Base-by-base conservation (phyloP, 1,140 invertebrate genomes). In the Hyposmocoma kahamanoa region DNA sequence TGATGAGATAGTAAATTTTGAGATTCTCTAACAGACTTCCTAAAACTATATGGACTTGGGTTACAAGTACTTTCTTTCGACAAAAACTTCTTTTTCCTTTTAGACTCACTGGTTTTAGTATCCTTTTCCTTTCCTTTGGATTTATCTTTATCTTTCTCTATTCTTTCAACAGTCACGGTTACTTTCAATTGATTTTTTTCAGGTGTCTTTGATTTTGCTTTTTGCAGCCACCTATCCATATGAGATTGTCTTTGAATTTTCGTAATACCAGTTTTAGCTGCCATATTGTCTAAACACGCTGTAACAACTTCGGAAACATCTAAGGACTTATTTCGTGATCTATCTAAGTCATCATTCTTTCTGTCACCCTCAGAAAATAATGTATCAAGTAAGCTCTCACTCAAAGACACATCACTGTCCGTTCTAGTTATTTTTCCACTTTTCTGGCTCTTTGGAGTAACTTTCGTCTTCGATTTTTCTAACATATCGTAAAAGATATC, bases 181-280 rank as follows among this genome's bases (percentile, higher is more conserved):
- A 65, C 44, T 63, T 72, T 77, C 0, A 52, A 34, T 45, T 67
- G 60, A 44, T 63, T 59, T 68, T 85, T 83, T 50, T 85, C 82
- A 54, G 82, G 82, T 1, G 82, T 83, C 57, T 82, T 83, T 0
- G 79, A 82, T 47, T 87, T 87, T 1, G 84, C 83, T 62, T 87
- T 87, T 39, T 81, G 74, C 11, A 87, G 56, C 84, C 86, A 87
- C 32, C 74, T 74, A 47, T 87, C 84, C 84, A 87, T 87, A 38
- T 87, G 82, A 3, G 86, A 84, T 55, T 87, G 86, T 52, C 59
- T 80, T 66, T 86, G 76, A 10, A 83, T 84, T 53, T 72, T 82
- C 19, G 67, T 82, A 26, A 74, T 86, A 42, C 78, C 80, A 43
- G 74, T 77, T 67, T 85, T 86, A 4, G 81, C 77, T 1, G 83